Evolutionary conservation across 2,888 invertebrate species (phyloP), one percentile per base, ranked within the genome.

Genomic region (Tortricodes alternella): DNA sequence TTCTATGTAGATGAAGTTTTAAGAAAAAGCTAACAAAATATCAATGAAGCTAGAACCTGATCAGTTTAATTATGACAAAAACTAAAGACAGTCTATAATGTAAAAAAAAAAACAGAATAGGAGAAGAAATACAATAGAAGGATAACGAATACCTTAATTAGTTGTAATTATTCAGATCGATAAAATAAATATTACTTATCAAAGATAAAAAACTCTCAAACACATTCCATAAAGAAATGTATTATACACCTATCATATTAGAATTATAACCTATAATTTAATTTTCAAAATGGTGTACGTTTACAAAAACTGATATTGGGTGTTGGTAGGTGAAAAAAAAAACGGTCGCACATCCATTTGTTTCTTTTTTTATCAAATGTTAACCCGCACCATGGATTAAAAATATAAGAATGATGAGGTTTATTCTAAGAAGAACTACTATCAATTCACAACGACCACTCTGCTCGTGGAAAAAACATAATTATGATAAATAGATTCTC

Each of bases 261-360:
- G 85, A 88, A 85, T 87, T 88, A 88, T 84, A 89, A 85, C 86
- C 87, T 86, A 85, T 89, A 90, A 90, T 89, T 89, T 87, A 89
- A 89, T 90, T 89, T 90, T 85, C 78, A 76, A 85, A 85, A 83
- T 77, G 79, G 74, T 74, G 70, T 59, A 59, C 71, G 70, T 59
- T 58, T 70, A 80, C 75, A 88, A 88, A 85, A 88, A 87, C 76
- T 71, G 69, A 80, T 70, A 74, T 74, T 75, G 79, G 82, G 83
- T 85, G 84, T 81, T 85, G 86, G 83, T 83, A 85, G 85, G 76
- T 82, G 75, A 79, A 87, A 87, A 83, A n/a, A 27, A 83, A 84
- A 72, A 66, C 71, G 76, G 85, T 82, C 83, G 83, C 84, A 78
- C 76, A 80, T 80, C 84, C 73, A 77, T 82, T 84, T 82, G 78